Evolutionary conservation across 2,888 invertebrate species (phyloP).

Genomic region (Amitus sp.): DNA sequence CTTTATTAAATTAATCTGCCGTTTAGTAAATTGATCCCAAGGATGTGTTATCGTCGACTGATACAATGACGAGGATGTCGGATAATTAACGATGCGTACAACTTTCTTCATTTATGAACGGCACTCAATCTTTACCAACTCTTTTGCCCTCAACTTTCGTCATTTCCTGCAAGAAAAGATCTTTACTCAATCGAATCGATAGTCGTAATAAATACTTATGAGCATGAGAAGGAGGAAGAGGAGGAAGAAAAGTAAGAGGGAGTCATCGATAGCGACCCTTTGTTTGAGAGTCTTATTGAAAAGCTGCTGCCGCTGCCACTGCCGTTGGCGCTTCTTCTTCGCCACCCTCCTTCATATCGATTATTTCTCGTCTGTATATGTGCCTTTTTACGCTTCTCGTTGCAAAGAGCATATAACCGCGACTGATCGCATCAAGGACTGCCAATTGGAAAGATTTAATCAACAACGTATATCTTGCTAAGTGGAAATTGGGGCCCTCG

Average conservation of each 20-base stretch:
- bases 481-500: slow-evolving; percentile 28
- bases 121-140: too few relatives aligned
- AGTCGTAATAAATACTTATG: slow-evolving; percentile 38
- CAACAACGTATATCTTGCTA: slow-evolving; percentile 41
- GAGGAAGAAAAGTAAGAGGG: too few relatives aligned
- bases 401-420: slow-evolving; percentile 31
- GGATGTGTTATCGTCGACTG: slow-evolving; percentile 41
- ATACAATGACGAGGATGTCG: slow-evolving; percentile 35
- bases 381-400: slow-evolving; percentile 17
- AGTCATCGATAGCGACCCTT: slow-evolving; percentile 32
- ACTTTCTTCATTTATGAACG: slow-evolving; percentile 35
- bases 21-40: slow-evolving; percentile 59
- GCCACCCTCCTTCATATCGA: slow-evolving; percentile 39
- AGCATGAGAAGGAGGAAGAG: too few relatives aligned
- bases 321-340: slow-evolving; percentile 31
- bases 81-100: slow-evolving; percentile 33
- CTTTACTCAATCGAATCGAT: slow-evolving; percentile 29
- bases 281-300: slow-evolving; percentile 40
- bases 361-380: slow-evolving; percentile 17
- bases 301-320: slow-evolving; percentile 27
- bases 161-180: slow-evolving; percentile 27
- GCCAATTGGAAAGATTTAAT: slow-evolving; percentile 48
- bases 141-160: slow-evolving; percentile 26
- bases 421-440: slow-evolving; percentile 27
- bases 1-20: slow-evolving; percentile 62